Evolutionary conservation across 2,888 invertebrate genomes (phyloP), one percentile per base, ranked within the genome.

Genomic region (Archips xylosteana): DNA sequence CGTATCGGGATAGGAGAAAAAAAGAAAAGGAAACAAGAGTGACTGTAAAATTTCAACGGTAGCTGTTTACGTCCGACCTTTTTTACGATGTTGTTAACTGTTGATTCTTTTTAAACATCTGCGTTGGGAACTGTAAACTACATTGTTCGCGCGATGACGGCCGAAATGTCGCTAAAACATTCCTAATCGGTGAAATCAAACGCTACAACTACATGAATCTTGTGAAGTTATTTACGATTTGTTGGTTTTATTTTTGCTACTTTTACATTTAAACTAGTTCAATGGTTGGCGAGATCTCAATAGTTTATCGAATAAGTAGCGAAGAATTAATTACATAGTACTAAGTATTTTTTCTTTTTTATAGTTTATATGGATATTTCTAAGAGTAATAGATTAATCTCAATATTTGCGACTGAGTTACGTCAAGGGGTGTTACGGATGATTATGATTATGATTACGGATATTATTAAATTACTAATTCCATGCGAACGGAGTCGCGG

Each of bases 71-170:
- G 86, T 86, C 85, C 83, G 86, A 87, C 88, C 88, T 90, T 90
- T 90, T 93, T 94, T 93, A 94, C 91, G 92, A 92, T 87, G 92
- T 86, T 88, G 92, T 93, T 92, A 92, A 91, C 92, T 90, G 92
- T 92, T 92, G 92, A 91, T 92, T 92, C 91, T 92, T 92, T 93
- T 90, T 92, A 92, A 93, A 94, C 94, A 93, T 92, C 92, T 92
- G 90, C 86, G 87, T 85, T 84, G 85, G 87, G 85, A 87, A 89
- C 87, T 90, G 91, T 91, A 90, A 91, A 92, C 91, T 90, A 91
- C 91, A 92, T 92, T 92, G 92, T 92, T 89, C 85, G 88, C 78
- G 87, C 87, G 84, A 81, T 79, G 78, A 81, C 81, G 80, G 82
- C 83, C 88, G 86, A 87, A 88, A 90, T 87, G 87, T 79, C 84